Base-by-base conservation (phyloP, 2,888 invertebrate genomes). In the Drosophila atripex region DNA sequence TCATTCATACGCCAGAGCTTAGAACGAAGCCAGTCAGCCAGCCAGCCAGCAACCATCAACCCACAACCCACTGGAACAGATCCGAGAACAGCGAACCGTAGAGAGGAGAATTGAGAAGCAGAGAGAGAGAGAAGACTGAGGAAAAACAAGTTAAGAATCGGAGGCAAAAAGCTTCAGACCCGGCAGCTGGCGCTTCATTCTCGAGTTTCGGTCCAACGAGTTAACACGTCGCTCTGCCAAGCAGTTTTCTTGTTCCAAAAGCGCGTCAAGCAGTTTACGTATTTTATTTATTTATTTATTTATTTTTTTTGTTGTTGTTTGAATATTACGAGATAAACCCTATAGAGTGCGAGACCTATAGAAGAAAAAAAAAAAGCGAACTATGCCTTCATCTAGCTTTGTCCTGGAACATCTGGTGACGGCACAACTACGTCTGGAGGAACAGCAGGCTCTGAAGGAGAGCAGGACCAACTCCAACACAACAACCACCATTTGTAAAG, bases 331-430 rank as follows among this genome's bases (percentile, higher is more conserved):
- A 3, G 21, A 23, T 23, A 23, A 23, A 5, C 21, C 21, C 4
- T 23, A n/a, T 2, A 21, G 16, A 32, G 11, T 8, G 21, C 12
- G 32, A 16, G 18, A n/a, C n/a, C 18, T 18, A 90, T n/a, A n/a
- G n/a, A n/a, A n/a, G n/a, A n/a, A n/a, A n/a, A n/a, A n/a, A n/a
- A n/a, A n/a, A n/a, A n/a, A n/a, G n/a, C n/a, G n/a, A n/a, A n/a
- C 86, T 85, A 91, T 91, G 91, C 90, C 90, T 89, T 90, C 91
- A 73, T 89, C 88, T 51, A 71, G 89, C 76, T 91, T 90, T 83
- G 83, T 91, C 52, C 89, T 90, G 65, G 90, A 91, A 84, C 89
- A 91, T 86, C 88, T 91, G 57, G 87, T 89, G 76, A 83, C 77
- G 75, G 89, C 88, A 80, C 86, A 89, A 83, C 61, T 80, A 59